Evolutionary conservation across 2,797 vertebrate species (phyloP), one percentile per base, ranked within the genome.

Genomic region (Arrhamphus sclerolepis): DNA sequence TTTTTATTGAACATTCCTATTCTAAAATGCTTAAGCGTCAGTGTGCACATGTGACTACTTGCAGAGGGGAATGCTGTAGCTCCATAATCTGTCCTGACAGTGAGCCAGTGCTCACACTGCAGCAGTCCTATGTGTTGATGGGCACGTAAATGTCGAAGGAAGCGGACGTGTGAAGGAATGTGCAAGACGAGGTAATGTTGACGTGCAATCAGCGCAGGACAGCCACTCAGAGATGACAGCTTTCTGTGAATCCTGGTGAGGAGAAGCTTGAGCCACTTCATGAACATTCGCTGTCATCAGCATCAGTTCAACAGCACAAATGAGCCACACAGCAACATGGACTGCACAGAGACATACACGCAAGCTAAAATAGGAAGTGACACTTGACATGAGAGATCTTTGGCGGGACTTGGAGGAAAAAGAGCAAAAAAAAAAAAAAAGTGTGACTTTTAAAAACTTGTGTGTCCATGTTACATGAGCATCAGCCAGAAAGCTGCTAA

Each of bases 191-290:
- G 73, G 40, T 50, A 65, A 72, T 66, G 73, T 49, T 66, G 74
- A 78, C 62, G 76, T 7, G 42, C 73, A 71, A 78, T 79, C 77
- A 56, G 72, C 9, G 56, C 21, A 47, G 63, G 72, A 79, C 69
- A 52, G 56, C 51, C 58, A 70, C 62, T 43, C 51, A 4, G 42
- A 82, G 66, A 57, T 78, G 78, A 82, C 83, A 85, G 78, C 77
- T 73, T 81, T 82, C 79, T 57, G 74, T 38, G 70, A 42, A 46
- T 70, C 56, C 58, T 60, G 46, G 51, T 54, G 72, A 48, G 56
- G 26, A 28, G 46, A 47, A 56, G 60, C 57, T 48, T 0, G 62
- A 77, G 72, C 56, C 54, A 2, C 60, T 68, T 83, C 78, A 81
- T 75, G 68, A 79, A 71, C 18, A 57, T 7, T 62, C 1, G 43